Evolutionary conservation across 2,113 vertebrate species (phyloP), one percentile per base, ranked within the genome.

Genomic region (Ursus arctos): DNA sequence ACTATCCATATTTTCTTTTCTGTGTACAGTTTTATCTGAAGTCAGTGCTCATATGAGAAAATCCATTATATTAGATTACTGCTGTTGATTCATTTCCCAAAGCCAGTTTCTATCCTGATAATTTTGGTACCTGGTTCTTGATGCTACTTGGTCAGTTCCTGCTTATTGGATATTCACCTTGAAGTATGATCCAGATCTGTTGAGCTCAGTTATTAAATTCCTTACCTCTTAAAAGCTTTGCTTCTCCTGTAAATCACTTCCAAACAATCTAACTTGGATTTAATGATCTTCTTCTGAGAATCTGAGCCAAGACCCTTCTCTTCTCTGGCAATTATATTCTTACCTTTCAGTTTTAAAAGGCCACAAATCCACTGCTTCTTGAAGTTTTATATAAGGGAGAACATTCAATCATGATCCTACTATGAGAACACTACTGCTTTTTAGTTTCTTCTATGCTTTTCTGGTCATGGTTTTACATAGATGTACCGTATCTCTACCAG

Each of bases 1-100:
- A 51, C 36, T 84, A 72, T 79, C 10, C 47, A 33, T 47, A 31
- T 72, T 22, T 40, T 83, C 12, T 74, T 95, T 6, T 77, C 14
- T 49, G 2, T 88, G 31, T 97, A 18, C 36, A 71, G 0, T 77
- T 92, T 82, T 94, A 67, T 86, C 57, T 76, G 49, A 81, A 97
- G 74, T 93, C 33, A 57, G 40, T 85, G 40, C 5, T 74, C 6
- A 86, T 61, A 16, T 94, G 57, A 74, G 84, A 86, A 94, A 86
- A 61, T 36, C 24, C 14, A 21, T 93, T 59, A 21, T 47, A 14
- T 77, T 92, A 47, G 33, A 59, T 65, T 80, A 69, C 8, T 67
- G 7, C 72, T 74, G 5, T 43, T 79, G 36, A 28, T 57, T 81
- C 13, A 47, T 93, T 97, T 59, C n/a, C 65, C 40, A 94, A 95